phyloP scores from a whole-genome alignment of 2,888 invertebrate genomes.

The Apamea epomidion region DNA sequence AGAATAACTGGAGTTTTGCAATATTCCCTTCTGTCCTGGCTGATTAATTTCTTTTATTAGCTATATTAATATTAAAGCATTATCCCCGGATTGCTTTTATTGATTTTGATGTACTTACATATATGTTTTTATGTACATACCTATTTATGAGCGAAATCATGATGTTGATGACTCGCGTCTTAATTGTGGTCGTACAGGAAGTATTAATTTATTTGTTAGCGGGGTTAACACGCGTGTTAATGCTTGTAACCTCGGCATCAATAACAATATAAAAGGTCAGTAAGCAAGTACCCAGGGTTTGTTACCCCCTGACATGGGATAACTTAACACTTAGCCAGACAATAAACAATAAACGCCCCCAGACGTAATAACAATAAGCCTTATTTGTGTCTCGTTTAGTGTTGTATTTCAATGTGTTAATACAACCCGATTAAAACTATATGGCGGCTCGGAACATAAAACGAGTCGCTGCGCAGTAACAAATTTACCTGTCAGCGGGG shows the following conservation, averaged over 20 bases:
- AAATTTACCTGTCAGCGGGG: no score
- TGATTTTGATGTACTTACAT: not conserved
- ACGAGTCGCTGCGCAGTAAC: no score
- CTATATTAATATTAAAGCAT: not conserved
- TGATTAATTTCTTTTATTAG: not conserved
- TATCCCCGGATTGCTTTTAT: not conserved
- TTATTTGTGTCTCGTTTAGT: no score
- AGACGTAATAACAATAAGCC: no score
- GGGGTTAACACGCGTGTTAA: conserved; percentile 30
- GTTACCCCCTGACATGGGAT: not conserved
- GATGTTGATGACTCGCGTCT: conserved; percentile 15
- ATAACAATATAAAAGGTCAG: conserved; percentile 4
- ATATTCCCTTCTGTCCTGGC: not conserved
- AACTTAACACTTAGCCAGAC: not conserved
- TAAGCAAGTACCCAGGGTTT: not conserved
- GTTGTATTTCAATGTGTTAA: no score
- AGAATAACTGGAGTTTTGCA: not conserved
- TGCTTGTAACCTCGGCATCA: conserved; percentile 10
- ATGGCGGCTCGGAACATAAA: no score
- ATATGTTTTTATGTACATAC: not conserved
- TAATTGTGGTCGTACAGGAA: conserved; percentile 50
- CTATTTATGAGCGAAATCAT: conserved; percentile 15
- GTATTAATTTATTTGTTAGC: conserved; percentile 47
- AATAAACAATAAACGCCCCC: not conserved
- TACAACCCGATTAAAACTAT: no score